These are phyloP conservation scores for Cyanocitta stelleri DNA, from an alignment of 2,113 vertebrate genomes.

Conservation along the genomic window DNA sequence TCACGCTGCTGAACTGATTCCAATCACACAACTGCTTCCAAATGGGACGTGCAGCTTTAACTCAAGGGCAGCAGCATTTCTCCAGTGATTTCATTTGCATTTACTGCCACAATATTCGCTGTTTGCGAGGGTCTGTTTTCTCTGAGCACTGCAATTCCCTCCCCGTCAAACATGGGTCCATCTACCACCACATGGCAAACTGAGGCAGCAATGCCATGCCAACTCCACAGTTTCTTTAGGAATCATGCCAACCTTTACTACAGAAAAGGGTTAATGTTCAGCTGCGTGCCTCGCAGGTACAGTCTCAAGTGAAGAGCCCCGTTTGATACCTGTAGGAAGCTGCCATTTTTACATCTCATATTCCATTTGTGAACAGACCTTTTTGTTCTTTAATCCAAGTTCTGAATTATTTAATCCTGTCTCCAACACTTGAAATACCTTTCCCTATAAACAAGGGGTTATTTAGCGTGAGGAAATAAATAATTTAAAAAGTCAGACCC, in stretches of 20 bases:
- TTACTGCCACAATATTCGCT: neutral
- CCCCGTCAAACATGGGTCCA: neutral
- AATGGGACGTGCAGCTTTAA: neutral
- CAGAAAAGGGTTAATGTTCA: neutral
- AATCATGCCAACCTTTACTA: neutral
- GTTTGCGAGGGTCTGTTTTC: neutral
- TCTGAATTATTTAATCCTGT: conserved; percentile 43
- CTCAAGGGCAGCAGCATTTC: neutral
- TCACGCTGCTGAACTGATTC: neutral
- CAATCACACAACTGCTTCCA: neutral
- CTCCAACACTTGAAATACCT: neutral
- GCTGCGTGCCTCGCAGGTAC: neutral
- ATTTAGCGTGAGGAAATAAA: conserved; percentile 41
- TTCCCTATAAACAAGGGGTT: conserved; percentile 20
- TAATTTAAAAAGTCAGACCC: conserved; percentile 35
- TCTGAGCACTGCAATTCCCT: neutral
- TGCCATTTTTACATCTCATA: conserved; percentile 12
- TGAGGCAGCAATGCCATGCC: neutral
- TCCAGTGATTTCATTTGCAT: neutral
- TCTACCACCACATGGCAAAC: neutral
- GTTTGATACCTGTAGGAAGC: conserved; percentile 38
- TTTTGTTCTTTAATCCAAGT: conserved; percentile 45
- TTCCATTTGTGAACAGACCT: conserved; percentile 25
- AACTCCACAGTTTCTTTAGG: neutral
- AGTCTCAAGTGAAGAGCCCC: neutral